These are phyloP conservation scores for Scaptodrosophila lebanonensis DNA, from an alignment of 1,140 invertebrate genomes.

Conservation along the genomic window DNA sequence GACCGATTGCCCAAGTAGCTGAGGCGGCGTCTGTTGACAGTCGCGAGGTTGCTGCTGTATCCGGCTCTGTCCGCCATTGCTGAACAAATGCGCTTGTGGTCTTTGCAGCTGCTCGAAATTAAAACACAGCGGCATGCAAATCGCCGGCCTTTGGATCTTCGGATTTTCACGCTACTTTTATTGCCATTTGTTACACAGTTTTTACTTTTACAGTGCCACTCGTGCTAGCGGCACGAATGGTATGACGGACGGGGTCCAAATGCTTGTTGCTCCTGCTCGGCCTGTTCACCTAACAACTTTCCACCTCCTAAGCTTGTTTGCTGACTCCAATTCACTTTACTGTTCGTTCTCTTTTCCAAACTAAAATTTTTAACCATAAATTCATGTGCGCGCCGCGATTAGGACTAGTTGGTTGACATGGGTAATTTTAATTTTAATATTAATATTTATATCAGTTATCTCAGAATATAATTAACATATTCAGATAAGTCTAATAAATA, in stretches of 20 bases:
- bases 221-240: no score
- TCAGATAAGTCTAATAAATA: no score
- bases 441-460: no score
- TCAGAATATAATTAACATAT: no score
- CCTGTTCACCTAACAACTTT: no score
- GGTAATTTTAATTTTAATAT: no score
- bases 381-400: slow-evolving; percentile 18
- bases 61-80: slow-evolving; percentile 19
- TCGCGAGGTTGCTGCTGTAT: not conserved
- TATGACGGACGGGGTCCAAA: not conserved
- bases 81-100: slow-evolving; percentile 15
- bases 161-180: slow-evolving; percentile 10
- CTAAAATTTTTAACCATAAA: slow-evolving; percentile 70
- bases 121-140: slow-evolving; percentile 2
- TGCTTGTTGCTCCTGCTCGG: not conserved
- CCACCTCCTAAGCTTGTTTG: slow-evolving; percentile 27
- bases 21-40: slow-evolving; percentile 8
- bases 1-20: slow-evolving; percentile 29
- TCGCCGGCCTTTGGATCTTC: not conserved
- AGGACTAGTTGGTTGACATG: no score
- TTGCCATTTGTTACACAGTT: slow-evolving; percentile 61
- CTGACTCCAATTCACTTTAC: not conserved
- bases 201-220: slow-evolving; percentile 23
- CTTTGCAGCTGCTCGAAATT: not conserved
- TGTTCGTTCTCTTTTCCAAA: slow-evolving; percentile 56